Evolutionary conservation across 2,113 vertebrate species (phyloP).

Genomic region (Galbula dea): DNA sequence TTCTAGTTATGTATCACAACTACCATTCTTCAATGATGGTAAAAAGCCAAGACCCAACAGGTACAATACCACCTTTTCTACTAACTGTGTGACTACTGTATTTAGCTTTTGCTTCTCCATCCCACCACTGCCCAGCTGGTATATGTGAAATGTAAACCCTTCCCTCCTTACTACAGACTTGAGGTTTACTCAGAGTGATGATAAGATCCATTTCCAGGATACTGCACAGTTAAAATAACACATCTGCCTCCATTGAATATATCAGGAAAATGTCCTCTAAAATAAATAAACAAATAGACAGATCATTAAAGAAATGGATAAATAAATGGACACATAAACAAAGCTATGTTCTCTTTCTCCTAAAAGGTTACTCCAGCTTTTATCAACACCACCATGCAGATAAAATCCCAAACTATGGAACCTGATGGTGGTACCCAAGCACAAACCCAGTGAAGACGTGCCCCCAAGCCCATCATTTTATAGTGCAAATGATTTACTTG

Average conservation of each 20-base stretch:
- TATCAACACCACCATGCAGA: not conserved
- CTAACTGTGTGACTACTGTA: not conserved
- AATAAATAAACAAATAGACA: too few species aligned
- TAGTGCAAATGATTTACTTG: slow-evolving; percentile 74
- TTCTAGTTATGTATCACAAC: not conserved
- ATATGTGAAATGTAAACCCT: not conserved
- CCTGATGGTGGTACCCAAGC: not conserved
- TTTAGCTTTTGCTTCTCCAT: not conserved
- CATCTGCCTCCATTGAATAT: not conserved
- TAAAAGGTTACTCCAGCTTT: not conserved
- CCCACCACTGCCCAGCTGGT: not conserved
- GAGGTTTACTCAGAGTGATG: not conserved
- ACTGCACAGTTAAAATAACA: not conserved
- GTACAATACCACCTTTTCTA: not conserved
- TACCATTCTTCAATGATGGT: not conserved
- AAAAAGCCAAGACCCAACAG: not conserved
- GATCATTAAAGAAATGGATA: too few species aligned
- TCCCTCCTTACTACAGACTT: not conserved
- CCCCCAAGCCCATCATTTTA: not conserved
- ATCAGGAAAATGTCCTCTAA: not conserved
- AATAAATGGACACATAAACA: not conserved
- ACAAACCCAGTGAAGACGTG: not conserved
- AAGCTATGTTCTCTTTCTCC: not conserved
- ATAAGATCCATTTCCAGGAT: not conserved
- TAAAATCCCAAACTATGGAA: not conserved